Conservation (phyloP, 2,113 vertebrate species). For the Phrynocephalus versicolor region DNA sequence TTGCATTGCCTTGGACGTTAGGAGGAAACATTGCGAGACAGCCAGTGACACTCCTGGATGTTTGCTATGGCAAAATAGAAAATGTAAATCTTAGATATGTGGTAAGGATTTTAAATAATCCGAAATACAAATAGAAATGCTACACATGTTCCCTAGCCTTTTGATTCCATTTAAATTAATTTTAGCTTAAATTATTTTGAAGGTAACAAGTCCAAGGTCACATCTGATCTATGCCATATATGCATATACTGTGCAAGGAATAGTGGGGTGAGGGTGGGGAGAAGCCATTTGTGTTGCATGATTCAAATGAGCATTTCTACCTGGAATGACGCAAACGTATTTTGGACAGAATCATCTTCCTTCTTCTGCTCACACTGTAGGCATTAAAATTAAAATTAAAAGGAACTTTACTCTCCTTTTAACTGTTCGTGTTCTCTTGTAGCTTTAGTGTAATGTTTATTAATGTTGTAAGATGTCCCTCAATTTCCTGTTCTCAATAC, state of each 20-base stretch:
- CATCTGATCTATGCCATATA: neutral
- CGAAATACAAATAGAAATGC: neutral
- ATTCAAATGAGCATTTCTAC: neutral
- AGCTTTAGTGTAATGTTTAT: no score
- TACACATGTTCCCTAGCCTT: neutral
- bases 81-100: constrained; percentile 64
- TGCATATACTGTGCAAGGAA: neutral
- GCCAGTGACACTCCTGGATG: constrained; percentile 59
- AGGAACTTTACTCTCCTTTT: no score
- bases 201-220: neutral
- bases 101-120: constrained; percentile 42
- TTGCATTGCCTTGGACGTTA: constrained; percentile 56
- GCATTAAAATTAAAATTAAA: no score
- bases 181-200: neutral
- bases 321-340: no score
- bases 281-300: neutral
- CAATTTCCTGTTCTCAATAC: no score
- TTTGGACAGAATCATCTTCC: no score
- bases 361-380: no score
- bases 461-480: no score
- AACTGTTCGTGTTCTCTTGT: no score
- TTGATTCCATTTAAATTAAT: neutral
- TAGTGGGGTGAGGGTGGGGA: no score
- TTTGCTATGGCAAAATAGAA: constrained; percentile 63
- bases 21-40: constrained; percentile 54